Percentiles rank a stretch among this genome's conserved stretches.
phyloP scores from a whole-genome alignment of 2,888 invertebrate genomes.

The Tortricodes alternella region DNA sequence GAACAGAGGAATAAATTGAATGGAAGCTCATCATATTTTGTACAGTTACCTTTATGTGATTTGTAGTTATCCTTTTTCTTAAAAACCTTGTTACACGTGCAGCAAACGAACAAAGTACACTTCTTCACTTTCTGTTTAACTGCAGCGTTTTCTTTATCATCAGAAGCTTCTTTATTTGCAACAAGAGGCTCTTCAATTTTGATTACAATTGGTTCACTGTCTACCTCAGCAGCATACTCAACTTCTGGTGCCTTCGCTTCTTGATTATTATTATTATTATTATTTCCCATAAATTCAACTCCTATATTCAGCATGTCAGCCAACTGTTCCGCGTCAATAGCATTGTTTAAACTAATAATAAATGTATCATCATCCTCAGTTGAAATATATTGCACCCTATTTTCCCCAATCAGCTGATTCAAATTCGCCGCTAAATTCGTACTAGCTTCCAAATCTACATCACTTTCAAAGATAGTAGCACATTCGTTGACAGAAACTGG shows the following conservation, averaged over 20 bases:
- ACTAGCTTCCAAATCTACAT: constrained; percentile 75
- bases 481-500: constrained; percentile 66
- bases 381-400: constrained; percentile 73
- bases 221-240: constrained; percentile 30
- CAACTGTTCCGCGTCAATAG: constrained; percentile 71
- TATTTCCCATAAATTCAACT: constrained; percentile 47
- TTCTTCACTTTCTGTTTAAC: constrained; percentile 47
- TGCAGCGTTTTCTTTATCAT: constrained; percentile 5
- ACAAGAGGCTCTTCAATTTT: constrained; percentile 38
- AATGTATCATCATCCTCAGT: constrained; percentile 77
- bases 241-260: constrained; percentile 22
- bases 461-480: constrained; percentile 75
- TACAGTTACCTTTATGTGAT: constrained; percentile 68
- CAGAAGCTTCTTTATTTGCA: constrained; percentile 22
- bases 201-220: constrained; percentile 42
- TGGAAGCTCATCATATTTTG: too few relatives aligned
- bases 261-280: constrained; percentile 33
- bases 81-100: constrained; percentile 67
- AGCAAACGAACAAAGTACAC: constrained; percentile 54
- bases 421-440: constrained; percentile 72
- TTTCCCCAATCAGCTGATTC: constrained; percentile 75
- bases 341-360: constrained; percentile 73
- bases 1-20: too few relatives aligned
- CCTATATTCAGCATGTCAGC: constrained; percentile 75
- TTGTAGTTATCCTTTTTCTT: constrained; percentile 67